Conservation (phyloP, 2,797 vertebrate genomes). For the Sebastes jordani region DNA sequence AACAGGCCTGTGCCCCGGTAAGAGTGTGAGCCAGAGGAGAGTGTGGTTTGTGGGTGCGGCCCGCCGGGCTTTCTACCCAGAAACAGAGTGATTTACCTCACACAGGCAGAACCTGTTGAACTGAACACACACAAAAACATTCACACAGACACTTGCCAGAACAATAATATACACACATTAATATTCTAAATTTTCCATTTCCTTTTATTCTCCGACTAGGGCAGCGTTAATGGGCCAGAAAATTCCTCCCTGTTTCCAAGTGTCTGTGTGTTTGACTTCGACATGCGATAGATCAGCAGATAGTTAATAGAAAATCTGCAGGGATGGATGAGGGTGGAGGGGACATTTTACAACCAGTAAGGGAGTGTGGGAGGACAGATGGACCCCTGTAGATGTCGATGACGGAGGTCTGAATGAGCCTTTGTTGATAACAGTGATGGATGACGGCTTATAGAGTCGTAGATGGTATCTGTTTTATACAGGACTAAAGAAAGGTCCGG, state of each 20-base stretch:
- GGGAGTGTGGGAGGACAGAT: slow-evolving; percentile 16
- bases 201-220: neutral
- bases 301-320: slow-evolving; percentile 15
- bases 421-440: slow-evolving; percentile 69
- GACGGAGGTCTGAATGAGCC: slow-evolving; percentile 45
- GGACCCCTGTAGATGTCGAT: slow-evolving; percentile 33
- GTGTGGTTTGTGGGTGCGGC: slow-evolving; percentile 69
- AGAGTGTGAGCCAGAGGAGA: slow-evolving; percentile 35
- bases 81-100: slow-evolving; percentile 70
- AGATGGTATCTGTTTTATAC: slow-evolving; percentile 60
- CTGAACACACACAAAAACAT: slow-evolving; percentile 36
- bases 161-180: slow-evolving; percentile 23
- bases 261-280: slow-evolving; percentile 7
- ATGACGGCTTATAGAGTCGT: slow-evolving; percentile 35
- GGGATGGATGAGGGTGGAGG: slow-evolving; percentile 11
- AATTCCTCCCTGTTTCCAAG: neutral
- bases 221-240: slow-evolving; percentile 15
- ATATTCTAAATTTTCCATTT: slow-evolving; percentile 25
- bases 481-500: slow-evolving; percentile 34
- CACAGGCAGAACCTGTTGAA: slow-evolving; percentile 67
- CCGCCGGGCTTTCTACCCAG: slow-evolving; percentile 35
- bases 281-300: slow-evolving; percentile 14
- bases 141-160: slow-evolving; percentile 31
- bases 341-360: slow-evolving; percentile 14
- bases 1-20: slow-evolving; percentile 42